Conservation (phyloP, 2,888 invertebrate genomes). For the Invenusta paracnida region DNA sequence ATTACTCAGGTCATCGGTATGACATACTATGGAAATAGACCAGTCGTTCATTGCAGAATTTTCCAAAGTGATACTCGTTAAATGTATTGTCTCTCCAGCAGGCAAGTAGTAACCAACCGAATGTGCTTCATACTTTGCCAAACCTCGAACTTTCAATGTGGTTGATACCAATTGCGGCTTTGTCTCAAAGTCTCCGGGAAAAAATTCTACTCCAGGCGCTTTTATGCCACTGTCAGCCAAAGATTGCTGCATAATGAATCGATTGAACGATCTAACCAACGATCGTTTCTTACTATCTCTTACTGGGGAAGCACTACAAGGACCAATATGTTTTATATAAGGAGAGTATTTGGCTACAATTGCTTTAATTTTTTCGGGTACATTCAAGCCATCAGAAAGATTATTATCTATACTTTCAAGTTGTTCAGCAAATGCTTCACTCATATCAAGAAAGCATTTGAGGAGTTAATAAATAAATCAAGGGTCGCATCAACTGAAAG, state of each 20-base stretch:
- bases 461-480: not conserved
- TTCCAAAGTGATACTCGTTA: slow-evolving; percentile 30
- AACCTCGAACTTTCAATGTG: slow-evolving; percentile 38
- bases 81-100: slow-evolving; percentile 36
- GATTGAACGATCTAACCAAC: not conserved
- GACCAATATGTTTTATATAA: not conserved
- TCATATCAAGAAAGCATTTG: not conserved
- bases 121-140: slow-evolving; percentile 41
- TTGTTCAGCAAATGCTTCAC: not conserved
- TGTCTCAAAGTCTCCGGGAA: slow-evolving; percentile 47
- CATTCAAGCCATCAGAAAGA: not conserved
- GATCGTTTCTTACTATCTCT: not conserved
- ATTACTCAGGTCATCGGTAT: slow-evolving; percentile 45
- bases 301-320: not conserved
- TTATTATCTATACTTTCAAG: not conserved
- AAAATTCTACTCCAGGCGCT: slow-evolving; percentile 45
- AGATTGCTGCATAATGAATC: not conserved
- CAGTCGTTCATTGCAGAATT: slow-evolving; percentile 39
- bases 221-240: slow-evolving; percentile 39
- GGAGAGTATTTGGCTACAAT: not conserved
- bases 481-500: not conserved
- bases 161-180: slow-evolving; percentile 37
- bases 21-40: slow-evolving; percentile 47
- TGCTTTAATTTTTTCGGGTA: not conserved
- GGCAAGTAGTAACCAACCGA: slow-evolving; percentile 46